Base-by-base conservation (phyloP, 2,113 vertebrate genomes). In the Nycticryphes semicollaris region DNA sequence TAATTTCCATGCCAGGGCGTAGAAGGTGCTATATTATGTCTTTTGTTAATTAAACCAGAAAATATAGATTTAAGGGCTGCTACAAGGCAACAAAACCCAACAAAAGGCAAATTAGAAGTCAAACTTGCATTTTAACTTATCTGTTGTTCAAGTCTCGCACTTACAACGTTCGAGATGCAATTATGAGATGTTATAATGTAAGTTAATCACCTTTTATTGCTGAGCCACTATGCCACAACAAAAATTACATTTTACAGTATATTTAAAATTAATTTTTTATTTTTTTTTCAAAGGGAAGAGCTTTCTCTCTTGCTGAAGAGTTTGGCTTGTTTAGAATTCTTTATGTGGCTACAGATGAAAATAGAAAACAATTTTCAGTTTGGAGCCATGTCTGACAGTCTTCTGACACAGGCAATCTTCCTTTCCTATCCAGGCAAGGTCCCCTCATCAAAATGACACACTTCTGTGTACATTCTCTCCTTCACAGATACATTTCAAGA, bases 11-110 rank as follows among this genome's bases (percentile, higher is more conserved):
- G 54, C 39, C 48, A 48, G 57, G n/a, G 57, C 63, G 54, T 72
- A 75, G 70, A 82, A 94, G 27, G 24, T 70, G n/a, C 73, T 77
- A 50, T n/a, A 60, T 83, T 84, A 86, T 24, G 4, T 37, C 27
- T 75, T 84, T 72, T 63, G 13, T 72, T 37, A 94, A 95, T 87
- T 87, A 84, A 94, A 89, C 62, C 16, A 50, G 57, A 93, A 77
- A 91, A 86, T 66, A 72, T 2, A 87, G 50, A 84, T 74, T 87
- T 89, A 53, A 83, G 48, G 41, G 39, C 15, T 85, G 39, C 48
- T 75, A 68, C 13, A 50, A 86, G 68, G 14, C 31, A 90, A 13
- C 28, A 30, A 30, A 54, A 54, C 28, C 14, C 30, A 87, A 87
- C 19, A 80, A 67, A 27, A 69, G 10, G 12, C 13, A 76, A 83